These are phyloP conservation scores for Epinotia nisella DNA, from an alignment of 2,888 invertebrate genomes.

Conservation along the genomic window DNA sequence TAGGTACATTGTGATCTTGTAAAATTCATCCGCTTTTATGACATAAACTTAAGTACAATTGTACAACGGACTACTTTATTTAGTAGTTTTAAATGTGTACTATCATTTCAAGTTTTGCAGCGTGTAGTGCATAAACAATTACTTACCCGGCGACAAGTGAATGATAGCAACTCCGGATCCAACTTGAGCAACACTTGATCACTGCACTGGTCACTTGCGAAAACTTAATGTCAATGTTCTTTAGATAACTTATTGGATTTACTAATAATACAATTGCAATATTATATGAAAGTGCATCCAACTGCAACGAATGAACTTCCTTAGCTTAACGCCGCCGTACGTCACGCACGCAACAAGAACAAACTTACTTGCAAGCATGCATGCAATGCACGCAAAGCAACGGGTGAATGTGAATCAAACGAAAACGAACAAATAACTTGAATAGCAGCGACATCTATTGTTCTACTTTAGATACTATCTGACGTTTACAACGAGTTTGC, in stretches of 20 bases:
- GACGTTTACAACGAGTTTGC: constrained; percentile 35
- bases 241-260: constrained; percentile 31
- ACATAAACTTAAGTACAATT: constrained; percentile 6
- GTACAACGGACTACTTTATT: not conserved
- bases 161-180: constrained; percentile 49
- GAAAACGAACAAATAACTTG: constrained; percentile 30
- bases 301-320: constrained; percentile 54
- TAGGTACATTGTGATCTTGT: constrained; percentile 34
- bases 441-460: constrained; percentile 43
- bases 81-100: constrained; percentile 1
- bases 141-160: constrained; percentile 79
- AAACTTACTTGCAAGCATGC: constrained; percentile 42
- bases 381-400: constrained; percentile 42
- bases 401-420: constrained; percentile 24
- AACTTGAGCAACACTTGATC: constrained; percentile 55
- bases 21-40: constrained; percentile 31
- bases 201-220: constrained; percentile 53
- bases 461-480: constrained; percentile 12
- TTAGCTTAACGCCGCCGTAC: constrained; percentile 50
- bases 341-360: constrained; percentile 50
- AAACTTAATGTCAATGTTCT: constrained; percentile 35
- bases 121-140: constrained; percentile 49
- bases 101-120: constrained; percentile 14
- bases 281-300: constrained; percentile 53
- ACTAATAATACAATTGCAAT: constrained; percentile 26